These are phyloP conservation scores for Cephalopachus bancanus DNA, from an alignment of 2,797 vertebrate genomes.

Conservation along the genomic window DNA sequence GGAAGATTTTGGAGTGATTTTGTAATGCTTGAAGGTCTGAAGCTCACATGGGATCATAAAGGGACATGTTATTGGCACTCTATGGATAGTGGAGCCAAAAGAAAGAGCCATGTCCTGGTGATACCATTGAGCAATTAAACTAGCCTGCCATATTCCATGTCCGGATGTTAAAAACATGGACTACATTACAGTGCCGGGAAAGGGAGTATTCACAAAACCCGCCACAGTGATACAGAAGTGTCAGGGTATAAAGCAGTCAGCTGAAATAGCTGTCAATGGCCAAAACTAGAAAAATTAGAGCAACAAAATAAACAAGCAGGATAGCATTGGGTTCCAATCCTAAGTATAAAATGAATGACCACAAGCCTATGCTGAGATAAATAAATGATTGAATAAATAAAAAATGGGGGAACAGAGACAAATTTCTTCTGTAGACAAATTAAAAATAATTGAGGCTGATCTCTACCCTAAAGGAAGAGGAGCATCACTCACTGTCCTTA, in stretches of 20 bases:
- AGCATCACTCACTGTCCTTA: neutral
- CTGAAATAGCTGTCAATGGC: neutral
- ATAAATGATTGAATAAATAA: neutral
- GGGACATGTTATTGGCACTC: neutral
- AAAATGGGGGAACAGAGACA: neutral
- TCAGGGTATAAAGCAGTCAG: neutral
- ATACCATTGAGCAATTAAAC: neutral
- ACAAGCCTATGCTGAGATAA: neutral
- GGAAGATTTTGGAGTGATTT: neutral
- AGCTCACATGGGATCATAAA: neutral
- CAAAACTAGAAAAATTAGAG: neutral
- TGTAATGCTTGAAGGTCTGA: neutral
- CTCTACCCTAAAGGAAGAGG: neutral
- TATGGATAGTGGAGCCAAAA: neutral
- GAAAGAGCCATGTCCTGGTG: neutral
- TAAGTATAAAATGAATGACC: slow-evolving; percentile 6
- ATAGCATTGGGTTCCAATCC: neutral
- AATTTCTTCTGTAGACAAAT: neutral
- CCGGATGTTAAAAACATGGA: neutral
- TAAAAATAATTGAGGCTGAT: neutral
- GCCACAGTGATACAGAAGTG: neutral
- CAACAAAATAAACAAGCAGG: neutral
- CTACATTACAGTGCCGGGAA: neutral
- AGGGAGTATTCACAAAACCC: neutral
- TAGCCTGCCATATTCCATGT: neutral